These are phyloP conservation scores for Acanthurus lineatus DNA, from an alignment of 2,797 vertebrate species.

Conservation along the genomic window DNA sequence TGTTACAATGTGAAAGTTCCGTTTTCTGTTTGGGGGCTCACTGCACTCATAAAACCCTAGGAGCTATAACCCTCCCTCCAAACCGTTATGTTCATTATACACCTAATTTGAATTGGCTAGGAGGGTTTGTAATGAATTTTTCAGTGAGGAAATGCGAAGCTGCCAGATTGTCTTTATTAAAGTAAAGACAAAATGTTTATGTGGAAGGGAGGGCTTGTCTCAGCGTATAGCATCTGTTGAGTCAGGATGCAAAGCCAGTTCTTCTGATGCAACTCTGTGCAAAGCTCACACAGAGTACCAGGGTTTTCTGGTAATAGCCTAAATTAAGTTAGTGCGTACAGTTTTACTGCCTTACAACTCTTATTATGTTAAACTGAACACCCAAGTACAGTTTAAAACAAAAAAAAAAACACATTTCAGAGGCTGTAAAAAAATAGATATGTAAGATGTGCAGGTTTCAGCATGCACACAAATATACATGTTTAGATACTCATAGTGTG, in stretches of 20 bases:
- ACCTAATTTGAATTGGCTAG: conserved; percentile 13
- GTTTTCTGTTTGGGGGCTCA: background rate
- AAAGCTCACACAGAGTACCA: background rate
- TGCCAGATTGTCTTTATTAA: background rate
- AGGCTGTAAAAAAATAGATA: background rate
- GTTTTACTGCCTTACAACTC: background rate
- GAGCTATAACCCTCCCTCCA: background rate
- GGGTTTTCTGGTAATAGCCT: background rate
- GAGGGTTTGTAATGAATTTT: background rate
- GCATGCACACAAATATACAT: background rate
- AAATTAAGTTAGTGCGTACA: background rate
- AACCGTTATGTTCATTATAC: background rate
- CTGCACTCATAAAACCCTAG: background rate
- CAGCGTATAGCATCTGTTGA: background rate
- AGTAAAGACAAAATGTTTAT: background rate
- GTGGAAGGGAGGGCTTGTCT: background rate
- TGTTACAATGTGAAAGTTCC: background rate
- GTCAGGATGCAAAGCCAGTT: background rate
- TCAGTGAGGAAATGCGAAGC: background rate
- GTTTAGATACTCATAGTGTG: too few species aligned
- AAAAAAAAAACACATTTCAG: background rate
- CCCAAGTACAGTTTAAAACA: background rate
- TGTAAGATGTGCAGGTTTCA: background rate
- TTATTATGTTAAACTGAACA: background rate
- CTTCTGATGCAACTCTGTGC: background rate